Evolutionary conservation across 2,797 vertebrate species (phyloP), one percentile per base, ranked within the genome.

Genomic region (Meda fulgida): DNA sequence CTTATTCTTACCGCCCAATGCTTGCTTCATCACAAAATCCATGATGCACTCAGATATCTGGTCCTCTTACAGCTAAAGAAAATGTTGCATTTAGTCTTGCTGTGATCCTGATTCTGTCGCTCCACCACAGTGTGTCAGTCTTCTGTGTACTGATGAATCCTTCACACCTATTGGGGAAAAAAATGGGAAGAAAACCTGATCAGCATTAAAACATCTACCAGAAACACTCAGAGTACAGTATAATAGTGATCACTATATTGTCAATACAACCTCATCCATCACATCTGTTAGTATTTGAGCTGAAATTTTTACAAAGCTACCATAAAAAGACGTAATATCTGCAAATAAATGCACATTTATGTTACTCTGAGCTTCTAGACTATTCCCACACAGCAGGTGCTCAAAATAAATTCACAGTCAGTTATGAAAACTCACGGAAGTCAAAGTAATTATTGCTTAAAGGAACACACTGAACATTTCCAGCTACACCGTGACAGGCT

Each of bases 21-120:
- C 98, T 94, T 99, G 98, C 92, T 99, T 99, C 98, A 99, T 99
- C 87, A 99, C 97, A 87, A 99, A 99, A 94, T 99, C 97, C 98
- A 99, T 99, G 93, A 34, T 93, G 93, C 88, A 80, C 86, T 89
- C 88, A 84, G 90, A 83, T 92, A 84, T 90, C 90, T 63, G 78
- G 67, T 90, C 89, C 81, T 93, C 91, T 90, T 90, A 93, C 90
- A 93, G 90, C 89, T 89, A 70, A 83, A 81, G 90, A 92, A 69
- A 90, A 90, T 92, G 92, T 84, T 85, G 91, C 96, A 96, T 95
- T 93, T 95, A 96, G 95, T 90, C 92, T 73, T 31, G 88, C 83
- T 63, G 85, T 82, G 88, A 51, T 87, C 82, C 46, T 80, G 66
- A 58, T 69, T 72, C 34, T 34, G 34, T 76, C 21, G 69, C 46